Evolutionary conservation across 2,797 vertebrate species (phyloP).

Genomic region (Paramormyrops hopkinsi): DNA sequence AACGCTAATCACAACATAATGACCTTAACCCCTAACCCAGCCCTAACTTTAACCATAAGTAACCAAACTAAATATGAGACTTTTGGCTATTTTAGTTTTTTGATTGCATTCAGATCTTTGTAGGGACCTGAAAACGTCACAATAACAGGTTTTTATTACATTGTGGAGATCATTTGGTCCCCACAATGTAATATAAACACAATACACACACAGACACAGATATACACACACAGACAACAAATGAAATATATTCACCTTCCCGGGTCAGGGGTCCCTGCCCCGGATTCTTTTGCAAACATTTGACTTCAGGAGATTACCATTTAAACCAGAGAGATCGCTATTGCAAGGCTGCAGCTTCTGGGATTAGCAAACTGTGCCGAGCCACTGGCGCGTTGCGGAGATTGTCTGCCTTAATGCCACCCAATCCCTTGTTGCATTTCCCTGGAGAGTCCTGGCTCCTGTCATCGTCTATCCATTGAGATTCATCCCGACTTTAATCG

Average conservation of each 20-base stretch:
- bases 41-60: not conserved
- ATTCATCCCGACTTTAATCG: conserved; percentile 14
- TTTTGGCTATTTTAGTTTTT: not conserved
- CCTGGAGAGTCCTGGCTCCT: not conserved
- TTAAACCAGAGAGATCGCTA: not conserved
- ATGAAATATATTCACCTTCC: not conserved
- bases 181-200: not conserved
- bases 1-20: not conserved
- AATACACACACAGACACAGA: not conserved
- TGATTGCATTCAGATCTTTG: not conserved
- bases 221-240: not conserved
- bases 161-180: not conserved
- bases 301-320: conserved; percentile 13
- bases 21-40: not conserved
- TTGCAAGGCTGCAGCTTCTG: not conserved
- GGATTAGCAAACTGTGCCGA: not conserved
- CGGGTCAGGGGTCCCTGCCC: not conserved
- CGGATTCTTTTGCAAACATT: not conserved
- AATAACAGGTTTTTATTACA: not conserved
- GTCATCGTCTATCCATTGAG: conserved; percentile 1
- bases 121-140: not conserved
- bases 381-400: not conserved
- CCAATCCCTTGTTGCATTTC: not conserved
- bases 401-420: not conserved
- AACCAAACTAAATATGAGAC: not conserved